Percentiles rank a stretch among this genome's conserved stretches.
These are phyloP conservation scores for Orthosia gothica DNA, from an alignment of 2,888 invertebrate species.

Conservation along the genomic window DNA sequence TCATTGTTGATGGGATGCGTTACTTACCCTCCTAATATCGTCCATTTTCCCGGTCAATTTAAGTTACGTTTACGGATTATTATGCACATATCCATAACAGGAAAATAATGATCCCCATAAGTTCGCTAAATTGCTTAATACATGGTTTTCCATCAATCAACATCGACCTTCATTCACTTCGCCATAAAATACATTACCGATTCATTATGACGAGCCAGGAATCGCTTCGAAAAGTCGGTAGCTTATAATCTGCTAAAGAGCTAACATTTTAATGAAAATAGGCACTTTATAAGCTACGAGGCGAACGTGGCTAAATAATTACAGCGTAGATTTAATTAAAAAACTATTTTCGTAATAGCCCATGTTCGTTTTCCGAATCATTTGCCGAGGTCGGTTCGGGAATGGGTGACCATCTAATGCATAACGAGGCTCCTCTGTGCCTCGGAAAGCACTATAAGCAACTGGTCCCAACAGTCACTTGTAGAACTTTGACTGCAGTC, in stretches of 20 bases:
- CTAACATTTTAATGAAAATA: constrained; percentile 74
- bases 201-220: constrained; percentile 83
- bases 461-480: too few relatives aligned
- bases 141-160: constrained; percentile 63
- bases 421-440: too few relatives aligned
- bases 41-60: constrained; percentile 27
- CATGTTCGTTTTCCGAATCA: too few relatives aligned
- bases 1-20: neutral
- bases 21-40: neutral
- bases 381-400: too few relatives aligned
- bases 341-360: too few relatives aligned
- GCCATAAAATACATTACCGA: constrained; percentile 73
- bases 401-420: too few relatives aligned
- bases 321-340: too few relatives aligned
- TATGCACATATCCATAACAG: constrained; percentile 45
- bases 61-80: constrained; percentile 41
- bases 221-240: constrained; percentile 84
- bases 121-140: constrained; percentile 57
- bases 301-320: too few relatives aligned
- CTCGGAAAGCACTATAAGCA: too few relatives aligned
- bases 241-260: constrained; percentile 88
- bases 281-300: constrained; percentile 70
- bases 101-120: constrained; percentile 43
- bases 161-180: constrained; percentile 58
- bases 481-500: too few relatives aligned